Evolutionary conservation across 2,113 vertebrate genomes (phyloP), one percentile per base, ranked within the genome.

Genomic region (Pollachius pollachius): DNA sequence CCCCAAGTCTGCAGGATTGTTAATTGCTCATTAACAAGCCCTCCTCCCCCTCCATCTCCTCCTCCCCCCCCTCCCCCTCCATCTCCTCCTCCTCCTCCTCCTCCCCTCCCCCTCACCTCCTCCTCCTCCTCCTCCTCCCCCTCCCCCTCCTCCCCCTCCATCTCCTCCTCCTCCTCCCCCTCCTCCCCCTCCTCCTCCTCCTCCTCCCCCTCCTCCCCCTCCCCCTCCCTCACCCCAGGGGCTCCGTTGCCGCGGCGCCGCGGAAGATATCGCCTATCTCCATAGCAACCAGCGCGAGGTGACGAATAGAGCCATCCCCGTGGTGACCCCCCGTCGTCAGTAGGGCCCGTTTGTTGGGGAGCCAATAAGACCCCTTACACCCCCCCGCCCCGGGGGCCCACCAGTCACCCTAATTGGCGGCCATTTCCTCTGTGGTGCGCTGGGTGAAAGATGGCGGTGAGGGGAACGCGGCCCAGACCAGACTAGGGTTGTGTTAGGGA

Each of bases 211-310:
- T 59, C 62, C 73, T 67, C 30, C 60, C 70, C 70, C 72, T 83
- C 70, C 73, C 72, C 70, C 68, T 68, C 75, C 76, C 67, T 65
- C 61, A 56, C 57, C 27, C 76, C 76, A 70, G 62, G 80, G 72
- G 75, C 69, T 76, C 71, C 71, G 80, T 85, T 60, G 21, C 41
- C n/a, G 3, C 8, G 7, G 58, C 52, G 19, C 61, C 69, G 25
- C 5, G 1, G 59, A 27, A 62, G 75, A 64, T 78, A 79, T 75
- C 25, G 78, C 70, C 62, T 65, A 77, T 85, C 78, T 84, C 84
- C 84, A 88, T 87, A 84, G 85, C 54, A 34, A 84, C 82, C 68
- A 41, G 68, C 5, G 4, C 30, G 63, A 80, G 76, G 80, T 81
- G 80, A 82, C 79, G 81, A 79, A 83, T 79, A 68, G 74, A 69